Evolutionary conservation across 2,113 vertebrate species (phyloP).

Genomic region (Gambusia holbrooki): DNA sequence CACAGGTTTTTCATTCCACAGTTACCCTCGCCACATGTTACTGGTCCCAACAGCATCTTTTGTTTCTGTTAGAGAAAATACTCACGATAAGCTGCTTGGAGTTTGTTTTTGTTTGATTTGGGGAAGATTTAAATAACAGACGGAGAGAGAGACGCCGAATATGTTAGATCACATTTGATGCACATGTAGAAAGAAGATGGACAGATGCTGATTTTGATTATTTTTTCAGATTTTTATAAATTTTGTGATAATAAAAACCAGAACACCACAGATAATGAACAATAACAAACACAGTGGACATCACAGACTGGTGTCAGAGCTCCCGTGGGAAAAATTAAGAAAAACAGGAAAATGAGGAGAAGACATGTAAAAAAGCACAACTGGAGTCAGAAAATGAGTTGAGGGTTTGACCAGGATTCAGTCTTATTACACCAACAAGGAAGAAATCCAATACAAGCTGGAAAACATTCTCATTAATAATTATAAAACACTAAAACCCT

Average conservation of each 20-base stretch:
- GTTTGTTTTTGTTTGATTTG: background rate
- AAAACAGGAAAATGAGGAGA: background rate
- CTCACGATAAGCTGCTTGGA: background rate
- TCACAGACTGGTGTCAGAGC: background rate
- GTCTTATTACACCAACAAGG: background rate
- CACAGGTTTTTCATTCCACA: background rate
- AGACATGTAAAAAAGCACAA: constrained; percentile 18
- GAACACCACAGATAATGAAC: background rate
- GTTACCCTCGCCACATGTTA: constrained; percentile 19
- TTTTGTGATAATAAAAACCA: background rate
- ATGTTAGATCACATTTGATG: too few species aligned
- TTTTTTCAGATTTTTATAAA: too few species aligned
- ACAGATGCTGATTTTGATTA: too few species aligned
- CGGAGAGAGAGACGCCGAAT: background rate
- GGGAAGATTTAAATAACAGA: background rate
- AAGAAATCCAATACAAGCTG: background rate
- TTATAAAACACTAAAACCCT: background rate
- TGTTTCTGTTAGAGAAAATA: background rate
- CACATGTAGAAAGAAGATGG: too few species aligned
- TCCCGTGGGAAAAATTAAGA: background rate
- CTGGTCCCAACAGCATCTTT: constrained; percentile 15
- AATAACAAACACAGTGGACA: constrained; percentile 1
- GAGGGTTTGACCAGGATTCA: background rate
- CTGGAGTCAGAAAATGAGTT: constrained; percentile 32
- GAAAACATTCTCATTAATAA: background rate